phyloP scores from a whole-genome alignment of 2,888 invertebrate species.

The Cephus runcator region DNA sequence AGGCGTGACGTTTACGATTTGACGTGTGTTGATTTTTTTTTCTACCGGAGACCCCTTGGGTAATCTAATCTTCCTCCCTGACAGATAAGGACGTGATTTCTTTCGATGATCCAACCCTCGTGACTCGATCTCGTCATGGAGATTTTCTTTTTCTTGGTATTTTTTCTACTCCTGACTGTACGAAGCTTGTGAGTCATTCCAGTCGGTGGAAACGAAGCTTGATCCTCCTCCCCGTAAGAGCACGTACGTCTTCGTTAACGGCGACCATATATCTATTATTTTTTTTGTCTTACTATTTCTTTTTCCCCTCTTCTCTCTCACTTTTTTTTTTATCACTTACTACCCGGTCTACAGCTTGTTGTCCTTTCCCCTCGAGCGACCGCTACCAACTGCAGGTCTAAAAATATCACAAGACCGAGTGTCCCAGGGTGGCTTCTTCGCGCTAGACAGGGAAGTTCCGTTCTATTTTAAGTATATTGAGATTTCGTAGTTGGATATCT shows the following conservation, averaged over 20 bases:
- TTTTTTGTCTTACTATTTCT: not conserved
- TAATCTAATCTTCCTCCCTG: constrained; percentile 1
- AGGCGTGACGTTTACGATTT: constrained; percentile 31
- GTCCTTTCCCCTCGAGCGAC: not conserved
- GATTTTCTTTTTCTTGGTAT: not conserved
- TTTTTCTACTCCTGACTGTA: constrained; percentile 9
- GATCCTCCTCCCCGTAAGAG: not conserved
- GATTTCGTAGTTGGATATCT: not conserved
- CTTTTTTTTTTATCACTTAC: not conserved
- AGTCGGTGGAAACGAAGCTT: constrained; percentile 13
- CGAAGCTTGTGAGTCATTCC: constrained; percentile 5
- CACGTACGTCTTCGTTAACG: not conserved
- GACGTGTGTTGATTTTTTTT: constrained; percentile 21
- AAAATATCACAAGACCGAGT: not conserved
- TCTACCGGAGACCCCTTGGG: constrained; percentile 16
- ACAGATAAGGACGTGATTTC: not conserved
- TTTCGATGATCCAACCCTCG: not conserved
- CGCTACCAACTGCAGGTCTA: not conserved
- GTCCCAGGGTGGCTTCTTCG: not conserved
- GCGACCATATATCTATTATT: not conserved
- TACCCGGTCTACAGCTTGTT: not conserved
- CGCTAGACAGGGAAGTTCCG: not conserved
- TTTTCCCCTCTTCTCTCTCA: not conserved
- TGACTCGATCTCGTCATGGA: not conserved
- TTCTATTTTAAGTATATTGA: not conserved